Evolutionary conservation across 1,140 invertebrate genomes (phyloP).

Genomic region (Wasmannia auropunctata): DNA sequence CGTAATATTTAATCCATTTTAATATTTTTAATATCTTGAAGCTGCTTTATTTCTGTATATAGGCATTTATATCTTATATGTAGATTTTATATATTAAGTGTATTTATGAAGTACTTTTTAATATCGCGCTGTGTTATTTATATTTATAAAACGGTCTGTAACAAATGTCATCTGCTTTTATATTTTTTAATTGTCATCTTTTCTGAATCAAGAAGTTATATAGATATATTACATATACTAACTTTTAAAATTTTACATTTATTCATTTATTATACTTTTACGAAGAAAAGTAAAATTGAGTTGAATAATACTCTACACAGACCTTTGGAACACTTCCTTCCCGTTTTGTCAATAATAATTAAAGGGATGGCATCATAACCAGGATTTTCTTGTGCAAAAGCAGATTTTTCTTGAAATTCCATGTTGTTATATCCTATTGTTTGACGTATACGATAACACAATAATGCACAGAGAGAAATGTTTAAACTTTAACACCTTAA

Average conservation of each 20-base stretch:
- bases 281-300: background rate
- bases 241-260: background rate
- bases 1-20: background rate
- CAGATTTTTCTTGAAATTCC: conserved; percentile 19
- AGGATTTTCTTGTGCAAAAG: background rate
- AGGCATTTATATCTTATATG: background rate
- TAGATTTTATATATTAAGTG: background rate
- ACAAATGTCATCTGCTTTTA: background rate
- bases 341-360: conserved; percentile 17
- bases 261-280: background rate
- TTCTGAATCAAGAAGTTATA: background rate
- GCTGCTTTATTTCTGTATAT: background rate
- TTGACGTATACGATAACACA: background rate
- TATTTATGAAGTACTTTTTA: background rate
- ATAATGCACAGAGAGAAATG: background rate
- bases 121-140: background rate
- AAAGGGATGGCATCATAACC: conserved; percentile 32
- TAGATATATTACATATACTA: no score
- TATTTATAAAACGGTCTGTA: background rate
- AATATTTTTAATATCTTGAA: background rate
- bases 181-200: background rate
- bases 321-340: background rate
- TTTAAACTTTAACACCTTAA: background rate
- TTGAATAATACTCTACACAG: background rate
- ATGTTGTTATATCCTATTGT: conserved; percentile 4